phyloP scores from a whole-genome alignment of 2,113 vertebrate species.

The Antigone vipio region DNA sequence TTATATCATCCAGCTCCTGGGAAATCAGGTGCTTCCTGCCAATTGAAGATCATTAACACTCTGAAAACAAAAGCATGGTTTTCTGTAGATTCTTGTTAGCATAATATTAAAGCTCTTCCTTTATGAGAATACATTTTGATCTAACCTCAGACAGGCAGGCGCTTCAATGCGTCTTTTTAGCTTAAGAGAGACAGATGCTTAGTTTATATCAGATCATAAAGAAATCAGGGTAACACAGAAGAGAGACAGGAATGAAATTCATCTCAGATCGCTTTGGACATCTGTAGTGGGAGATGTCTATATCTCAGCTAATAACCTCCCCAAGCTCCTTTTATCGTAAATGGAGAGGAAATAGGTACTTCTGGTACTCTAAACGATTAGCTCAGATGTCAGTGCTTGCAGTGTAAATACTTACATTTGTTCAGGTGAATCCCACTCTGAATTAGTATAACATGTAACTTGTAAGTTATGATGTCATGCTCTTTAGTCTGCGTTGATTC shows the following conservation, averaged over 20 bases:
- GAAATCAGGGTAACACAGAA: background rate
- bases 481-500: background rate
- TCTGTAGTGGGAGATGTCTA: background rate
- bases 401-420: background rate
- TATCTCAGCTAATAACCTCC: background rate
- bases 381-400: background rate
- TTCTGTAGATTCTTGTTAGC: background rate
- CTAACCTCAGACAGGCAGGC: background rate
- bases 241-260: background rate
- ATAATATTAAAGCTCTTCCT: background rate
- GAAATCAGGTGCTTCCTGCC: slow-evolving; percentile 24
- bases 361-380: background rate
- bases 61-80: background rate
- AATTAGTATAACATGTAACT: background rate
- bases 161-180: background rate
- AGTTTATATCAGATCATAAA: background rate
- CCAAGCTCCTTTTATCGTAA: background rate
- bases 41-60: slow-evolving; percentile 14
- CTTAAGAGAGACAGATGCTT: background rate
- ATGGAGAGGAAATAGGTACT: background rate
- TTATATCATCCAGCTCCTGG: background rate
- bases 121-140: background rate
- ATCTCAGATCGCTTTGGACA: background rate
- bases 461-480: background rate
- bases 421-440: background rate